Base-by-base conservation (phyloP, 2,113 vertebrate genomes). In the Chelonoidis abingdonii region DNA sequence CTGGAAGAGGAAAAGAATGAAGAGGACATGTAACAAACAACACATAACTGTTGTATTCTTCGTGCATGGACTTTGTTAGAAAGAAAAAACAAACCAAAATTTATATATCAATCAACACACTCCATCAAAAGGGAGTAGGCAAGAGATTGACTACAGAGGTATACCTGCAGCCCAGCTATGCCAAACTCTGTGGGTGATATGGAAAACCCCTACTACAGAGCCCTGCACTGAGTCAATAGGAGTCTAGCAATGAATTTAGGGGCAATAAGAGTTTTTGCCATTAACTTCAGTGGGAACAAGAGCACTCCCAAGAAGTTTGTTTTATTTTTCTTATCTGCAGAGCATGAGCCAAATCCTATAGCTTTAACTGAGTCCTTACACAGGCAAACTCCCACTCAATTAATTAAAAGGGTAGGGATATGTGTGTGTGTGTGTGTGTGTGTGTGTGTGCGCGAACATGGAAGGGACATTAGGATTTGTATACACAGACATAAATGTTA, bases 311-410 rank as follows among this genome's bases (percentile, higher is more conserved):
- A 29, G 24, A 82, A 29, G 5, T 52, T 29, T 6, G 41, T 3
- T 19, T 1, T 4, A 1, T 1, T 0, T 0, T 83, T 86, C 86
- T 85, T 86, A 50, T 11, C 38, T 11, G 29, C 6, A 50, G 69
- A 10, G 0, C 1, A 59, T 25, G 10, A 9, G 9, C 50, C 35
- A 52, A 72, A 69, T 27, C 6, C 72, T 44, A 14, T 14, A 78
- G 41, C 2, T 25, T 17, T 65, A 65, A 35, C 17, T 0, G 0
- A 53, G 8, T 19, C 50, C 3, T 10, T 3, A 5, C 35, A 90
- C 50, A 16, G 47, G 9, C 6, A 25, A 0, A 0, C 0, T 56
- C 38, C 22, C 7, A 57, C 4, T 2, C 27, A 2, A 6, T 6
- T 5, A 31, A 2, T 3, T 6, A 53, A 9, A 2, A 80, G 29